Evolutionary conservation across 2,113 vertebrate genomes (phyloP).

Genomic region (Python bivittatus): DNA sequence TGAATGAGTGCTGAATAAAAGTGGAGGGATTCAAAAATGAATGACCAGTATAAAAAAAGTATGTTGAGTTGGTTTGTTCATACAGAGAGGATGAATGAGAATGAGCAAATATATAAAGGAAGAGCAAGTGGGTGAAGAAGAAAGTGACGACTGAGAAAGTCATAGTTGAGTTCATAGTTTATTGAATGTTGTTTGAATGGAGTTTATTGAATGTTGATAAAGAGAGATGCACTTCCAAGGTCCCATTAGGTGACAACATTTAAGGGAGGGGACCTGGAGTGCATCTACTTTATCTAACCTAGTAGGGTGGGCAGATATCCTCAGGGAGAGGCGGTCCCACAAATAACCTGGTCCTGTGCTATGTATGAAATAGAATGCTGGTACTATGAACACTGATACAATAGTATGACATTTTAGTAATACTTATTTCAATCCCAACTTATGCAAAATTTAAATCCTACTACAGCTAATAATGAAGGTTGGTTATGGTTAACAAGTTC

Average conservation of each 20-base stretch:
- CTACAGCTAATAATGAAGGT: not conserved
- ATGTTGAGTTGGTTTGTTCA: not conserved
- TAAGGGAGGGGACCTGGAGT: not conserved
- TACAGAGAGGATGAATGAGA: not conserved
- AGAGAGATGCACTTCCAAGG: not conserved
- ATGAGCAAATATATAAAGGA: not conserved
- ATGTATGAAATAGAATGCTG: not conserved
- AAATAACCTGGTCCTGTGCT: not conserved
- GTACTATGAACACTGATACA: not conserved
- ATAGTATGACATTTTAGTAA: not conserved
- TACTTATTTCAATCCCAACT: not conserved
- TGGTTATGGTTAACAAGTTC: not conserved
- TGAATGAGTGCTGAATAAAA: too few relatives aligned
- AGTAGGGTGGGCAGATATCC: not conserved
- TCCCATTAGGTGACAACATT: not conserved
- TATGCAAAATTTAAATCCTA: not conserved
- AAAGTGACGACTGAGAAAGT: not conserved
- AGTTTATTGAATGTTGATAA: not conserved
- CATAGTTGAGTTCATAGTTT: not conserved
- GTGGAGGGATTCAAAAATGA: too few relatives aligned
- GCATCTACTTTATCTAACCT: not conserved
- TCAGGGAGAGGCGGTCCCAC: not conserved
- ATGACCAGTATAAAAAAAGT: too few relatives aligned
- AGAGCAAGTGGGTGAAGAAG: not conserved
- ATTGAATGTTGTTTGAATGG: not conserved